phyloP scores from a whole-genome alignment of 2,888 invertebrate species.

The Parochlus steinenii region DNA sequence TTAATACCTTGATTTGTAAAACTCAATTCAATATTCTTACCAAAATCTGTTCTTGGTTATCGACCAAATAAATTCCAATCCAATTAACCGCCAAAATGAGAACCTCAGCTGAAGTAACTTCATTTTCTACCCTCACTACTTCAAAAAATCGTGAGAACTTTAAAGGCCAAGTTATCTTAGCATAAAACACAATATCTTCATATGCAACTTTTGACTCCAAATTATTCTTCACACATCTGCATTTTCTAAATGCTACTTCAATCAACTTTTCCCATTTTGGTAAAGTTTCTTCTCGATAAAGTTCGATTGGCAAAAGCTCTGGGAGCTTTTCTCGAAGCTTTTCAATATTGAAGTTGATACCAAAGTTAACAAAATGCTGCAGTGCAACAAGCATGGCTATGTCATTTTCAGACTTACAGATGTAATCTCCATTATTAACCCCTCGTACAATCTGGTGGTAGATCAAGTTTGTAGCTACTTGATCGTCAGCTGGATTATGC shows the following conservation, averaged over 20 bases:
- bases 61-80: slow-evolving; percentile 83
- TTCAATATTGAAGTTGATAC: slow-evolving; percentile 38
- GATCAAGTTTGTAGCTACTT: slow-evolving; percentile 71
- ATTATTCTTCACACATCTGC: slow-evolving; percentile 52
- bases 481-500: slow-evolving; percentile 73
- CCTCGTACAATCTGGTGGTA: slow-evolving; percentile 79
- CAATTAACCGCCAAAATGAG: slow-evolving; percentile 86
- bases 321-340: slow-evolving; percentile 19
- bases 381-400: slow-evolving; percentile 77
- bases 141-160: slow-evolving; percentile 90
- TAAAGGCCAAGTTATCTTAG: slow-evolving; percentile 86
- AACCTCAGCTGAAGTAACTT: slow-evolving; percentile 44
- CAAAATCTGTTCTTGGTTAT: slow-evolving; percentile 80
- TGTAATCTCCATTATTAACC: slow-evolving; percentile 82
- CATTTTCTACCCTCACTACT: slow-evolving; percentile 57
- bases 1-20: background rate
- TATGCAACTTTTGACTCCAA: slow-evolving; percentile 54
- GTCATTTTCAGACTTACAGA: slow-evolving; percentile 68
- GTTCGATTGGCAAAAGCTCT: slow-evolving; percentile 22
- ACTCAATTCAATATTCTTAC: slow-evolving; percentile 6
- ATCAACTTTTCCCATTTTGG: slow-evolving; percentile 58
- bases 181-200: slow-evolving; percentile 81
- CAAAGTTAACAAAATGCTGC: slow-evolving; percentile 76
- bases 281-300: slow-evolving; percentile 38
- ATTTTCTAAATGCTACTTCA: slow-evolving; percentile 50